Conservation (phyloP, 2,888 invertebrate genomes). For the Tipula vernalis region DNA sequence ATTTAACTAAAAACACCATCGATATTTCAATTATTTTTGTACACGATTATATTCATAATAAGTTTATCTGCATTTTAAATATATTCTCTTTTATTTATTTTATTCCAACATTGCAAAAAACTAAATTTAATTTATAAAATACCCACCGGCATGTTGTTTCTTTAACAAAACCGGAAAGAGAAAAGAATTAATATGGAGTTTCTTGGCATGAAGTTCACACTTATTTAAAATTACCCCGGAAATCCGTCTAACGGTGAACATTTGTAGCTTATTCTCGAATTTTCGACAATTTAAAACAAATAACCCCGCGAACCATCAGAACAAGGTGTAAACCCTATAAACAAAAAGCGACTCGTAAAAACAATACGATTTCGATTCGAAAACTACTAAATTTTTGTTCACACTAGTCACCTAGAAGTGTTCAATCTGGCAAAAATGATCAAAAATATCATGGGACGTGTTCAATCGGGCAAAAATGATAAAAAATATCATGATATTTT, state of each 20-base stretch:
- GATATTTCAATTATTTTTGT: background rate
- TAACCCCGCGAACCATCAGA: no score
- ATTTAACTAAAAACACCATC: background rate
- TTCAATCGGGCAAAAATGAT: no score
- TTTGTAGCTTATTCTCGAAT: background rate
- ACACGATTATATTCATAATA: background rate
- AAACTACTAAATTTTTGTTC: background rate
- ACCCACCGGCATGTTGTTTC: conserved; percentile 38
- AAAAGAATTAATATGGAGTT: conserved; percentile 14
- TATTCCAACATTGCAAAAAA: conserved; percentile 9
- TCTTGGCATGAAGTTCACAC: background rate
- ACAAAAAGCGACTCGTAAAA: background rate
- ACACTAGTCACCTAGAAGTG: no score
- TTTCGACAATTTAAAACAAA: background rate
- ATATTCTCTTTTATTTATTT: background rate
- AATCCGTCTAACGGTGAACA: background rate
- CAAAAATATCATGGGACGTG: no score
- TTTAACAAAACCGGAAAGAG: conserved; percentile 37
- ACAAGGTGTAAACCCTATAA: no score
- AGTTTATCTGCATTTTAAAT: conserved; percentile 10
- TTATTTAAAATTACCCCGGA: background rate
- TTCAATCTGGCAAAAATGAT: no score
- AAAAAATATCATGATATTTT: no score
- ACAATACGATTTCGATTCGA: no score
- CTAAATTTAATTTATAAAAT: conserved; percentile 14